Percentiles rank a stretch among this genome's conserved stretches.
phyloP scores from a whole-genome alignment of 1,140 invertebrate species.

The Rhynchophorus ferrugineus region DNA sequence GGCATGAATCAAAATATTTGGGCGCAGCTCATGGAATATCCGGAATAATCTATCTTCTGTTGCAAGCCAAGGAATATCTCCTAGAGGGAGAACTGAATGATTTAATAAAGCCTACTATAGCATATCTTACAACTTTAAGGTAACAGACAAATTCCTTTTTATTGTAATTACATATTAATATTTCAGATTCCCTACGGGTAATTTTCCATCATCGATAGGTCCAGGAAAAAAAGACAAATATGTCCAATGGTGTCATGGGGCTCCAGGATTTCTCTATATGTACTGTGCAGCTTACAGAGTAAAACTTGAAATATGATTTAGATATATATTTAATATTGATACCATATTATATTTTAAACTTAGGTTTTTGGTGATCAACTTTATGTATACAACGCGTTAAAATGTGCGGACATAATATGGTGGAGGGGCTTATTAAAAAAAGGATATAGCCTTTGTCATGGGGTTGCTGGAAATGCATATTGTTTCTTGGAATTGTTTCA shows the following conservation, averaged over 20 bases:
- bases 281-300: slow-evolving; percentile 72
- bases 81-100: slow-evolving; percentile 45
- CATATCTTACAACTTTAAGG: slow-evolving; percentile 52
- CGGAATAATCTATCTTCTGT: slow-evolving; percentile 75
- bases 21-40: slow-evolving; percentile 82
- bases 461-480: slow-evolving; percentile 86
- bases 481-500: slow-evolving; percentile 76
- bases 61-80: slow-evolving; percentile 56
- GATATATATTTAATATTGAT: background rate
- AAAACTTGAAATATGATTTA: slow-evolving; percentile 15
- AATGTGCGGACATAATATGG: slow-evolving; percentile 78
- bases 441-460: slow-evolving; percentile 89
- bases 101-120: slow-evolving; percentile 54
- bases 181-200: slow-evolving; percentile 60
- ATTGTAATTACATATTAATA: slow-evolving; percentile 1
- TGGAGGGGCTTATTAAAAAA: slow-evolving; percentile 76
- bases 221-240: slow-evolving; percentile 61
- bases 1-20: slow-evolving; percentile 82
- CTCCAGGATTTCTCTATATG: slow-evolving; percentile 76
- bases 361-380: slow-evolving; percentile 64
- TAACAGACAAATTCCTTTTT: slow-evolving; percentile 17
- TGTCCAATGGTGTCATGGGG: slow-evolving; percentile 94
- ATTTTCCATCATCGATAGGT: slow-evolving; percentile 76
- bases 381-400: slow-evolving; percentile 65
- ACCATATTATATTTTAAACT: slow-evolving; percentile 6